Evolutionary conservation across 2,888 invertebrate genomes (phyloP).

Genomic region (Serripes groenlandicus): DNA sequence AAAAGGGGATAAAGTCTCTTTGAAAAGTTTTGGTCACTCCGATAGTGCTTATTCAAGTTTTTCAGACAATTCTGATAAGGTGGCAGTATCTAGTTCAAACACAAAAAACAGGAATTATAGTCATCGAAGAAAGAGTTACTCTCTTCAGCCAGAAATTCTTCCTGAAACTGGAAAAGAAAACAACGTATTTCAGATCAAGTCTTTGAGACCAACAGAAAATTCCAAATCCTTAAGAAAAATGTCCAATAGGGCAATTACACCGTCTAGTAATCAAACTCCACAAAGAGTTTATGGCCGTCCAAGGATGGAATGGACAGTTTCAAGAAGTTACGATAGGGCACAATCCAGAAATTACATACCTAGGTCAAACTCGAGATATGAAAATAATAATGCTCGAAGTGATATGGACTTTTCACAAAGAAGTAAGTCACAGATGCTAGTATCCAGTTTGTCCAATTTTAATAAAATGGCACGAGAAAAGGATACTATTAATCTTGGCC

Average conservation of each 20-base stretch:
- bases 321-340: constrained; percentile 43
- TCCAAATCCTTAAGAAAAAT: constrained; percentile 70
- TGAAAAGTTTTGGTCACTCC: constrained; percentile 72
- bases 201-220: constrained; percentile 68
- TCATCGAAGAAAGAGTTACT: constrained; percentile 39
- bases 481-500: constrained; percentile 55
- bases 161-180: constrained; percentile 47
- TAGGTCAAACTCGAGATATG: constrained; percentile 48
- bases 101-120: constrained; percentile 46
- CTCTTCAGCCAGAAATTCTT: constrained; percentile 44
- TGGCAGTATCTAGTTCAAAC: constrained; percentile 45
- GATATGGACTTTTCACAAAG: constrained; percentile 48
- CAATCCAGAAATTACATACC: constrained; percentile 38
- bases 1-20: constrained; percentile 65
- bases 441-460: constrained; percentile 48
- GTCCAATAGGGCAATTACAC: constrained; percentile 54
- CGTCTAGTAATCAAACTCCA: constrained; percentile 33
- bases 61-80: constrained; percentile 75
- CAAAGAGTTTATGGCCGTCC: constrained; percentile 35
- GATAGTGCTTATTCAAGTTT: constrained; percentile 82
- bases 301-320: constrained; percentile 26
- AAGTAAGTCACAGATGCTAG: constrained; percentile 40
- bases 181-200: constrained; percentile 65
- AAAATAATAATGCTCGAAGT: constrained; percentile 46
- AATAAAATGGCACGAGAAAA: constrained; percentile 48